These are phyloP conservation scores for Lepisosteus oculatus DNA, from an alignment of 2,113 vertebrate genomes.

Conservation along the genomic window DNA sequence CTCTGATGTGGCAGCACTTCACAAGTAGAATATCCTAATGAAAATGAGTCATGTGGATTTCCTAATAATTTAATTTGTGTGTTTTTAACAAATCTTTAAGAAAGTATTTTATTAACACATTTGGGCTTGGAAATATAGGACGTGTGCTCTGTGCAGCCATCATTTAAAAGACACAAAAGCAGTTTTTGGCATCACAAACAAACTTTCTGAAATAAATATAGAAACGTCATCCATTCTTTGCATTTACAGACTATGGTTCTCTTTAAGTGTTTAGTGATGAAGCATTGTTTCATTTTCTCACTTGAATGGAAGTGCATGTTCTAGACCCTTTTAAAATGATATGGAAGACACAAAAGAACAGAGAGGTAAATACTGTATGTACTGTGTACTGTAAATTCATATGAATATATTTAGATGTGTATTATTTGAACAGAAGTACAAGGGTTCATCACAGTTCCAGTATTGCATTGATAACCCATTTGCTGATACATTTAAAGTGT, in stretches of 20 bases:
- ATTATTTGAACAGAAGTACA: background rate
- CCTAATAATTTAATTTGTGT: constrained; percentile 54
- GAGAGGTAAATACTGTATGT: background rate
- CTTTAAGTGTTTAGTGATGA: no score
- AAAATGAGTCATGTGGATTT: constrained; percentile 50
- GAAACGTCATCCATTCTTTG: no score
- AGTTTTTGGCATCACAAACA: no score
- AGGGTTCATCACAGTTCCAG: background rate
- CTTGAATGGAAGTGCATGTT: background rate
- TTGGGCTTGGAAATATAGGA: no score
- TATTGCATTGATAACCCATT: background rate
- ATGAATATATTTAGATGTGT: background rate
- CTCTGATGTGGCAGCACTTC: constrained; percentile 57
- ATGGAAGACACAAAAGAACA: background rate
- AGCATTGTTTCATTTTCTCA: no score
- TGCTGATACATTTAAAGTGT: constrained; percentile 20
- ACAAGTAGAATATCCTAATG: constrained; percentile 42
- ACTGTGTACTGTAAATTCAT: background rate
- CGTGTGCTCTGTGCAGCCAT: no score
- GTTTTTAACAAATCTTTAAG: constrained; percentile 27
- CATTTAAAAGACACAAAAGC: no score
- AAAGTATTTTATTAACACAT: no score
- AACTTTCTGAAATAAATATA: no score
- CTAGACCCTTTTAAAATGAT: background rate
- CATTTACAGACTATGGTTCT: no score